phyloP scores from a whole-genome alignment of 2,113 vertebrate genomes.

The Paralichthys olivaceus region DNA sequence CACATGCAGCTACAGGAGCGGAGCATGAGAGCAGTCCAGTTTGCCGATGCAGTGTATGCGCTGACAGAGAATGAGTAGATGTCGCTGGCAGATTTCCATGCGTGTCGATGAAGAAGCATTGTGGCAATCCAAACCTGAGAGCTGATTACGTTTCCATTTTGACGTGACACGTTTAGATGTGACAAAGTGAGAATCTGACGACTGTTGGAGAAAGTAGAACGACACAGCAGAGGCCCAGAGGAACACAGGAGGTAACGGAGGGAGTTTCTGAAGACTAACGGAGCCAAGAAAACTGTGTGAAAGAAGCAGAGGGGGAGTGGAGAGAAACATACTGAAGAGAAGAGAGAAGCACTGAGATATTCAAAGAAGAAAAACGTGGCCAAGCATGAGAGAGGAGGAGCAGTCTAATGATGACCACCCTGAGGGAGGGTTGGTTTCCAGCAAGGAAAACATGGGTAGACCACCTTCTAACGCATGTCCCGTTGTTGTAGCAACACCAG shows the following conservation, averaged over 20 bases:
- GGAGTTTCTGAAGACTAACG: slow-evolving; percentile 25
- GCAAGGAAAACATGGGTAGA: slow-evolving; percentile 81
- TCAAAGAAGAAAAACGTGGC: slow-evolving; percentile 36
- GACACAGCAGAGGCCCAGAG: slow-evolving; percentile 30
- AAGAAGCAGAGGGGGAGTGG: neutral
- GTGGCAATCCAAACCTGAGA: neutral
- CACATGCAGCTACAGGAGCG: slow-evolving; percentile 63
- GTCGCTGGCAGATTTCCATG: slow-evolving; percentile 24
- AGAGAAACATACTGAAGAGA: slow-evolving; percentile 3
- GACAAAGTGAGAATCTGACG: slow-evolving; percentile 2
- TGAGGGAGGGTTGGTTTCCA: slow-evolving; percentile 82
- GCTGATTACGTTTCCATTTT: slow-evolving; percentile 1
- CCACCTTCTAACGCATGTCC: slow-evolving; percentile 79
- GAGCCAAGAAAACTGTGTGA: slow-evolving; percentile 2
- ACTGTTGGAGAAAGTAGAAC: slow-evolving; percentile 16
- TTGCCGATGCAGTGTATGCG: slow-evolving; percentile 25
- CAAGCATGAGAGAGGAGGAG: slow-evolving; percentile 87
- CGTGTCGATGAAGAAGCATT: slow-evolving; percentile 36
- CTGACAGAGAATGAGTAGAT: slow-evolving; percentile 28
- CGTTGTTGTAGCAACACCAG: slow-evolving; percentile 75
- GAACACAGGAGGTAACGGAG: neutral
- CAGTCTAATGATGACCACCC: slow-evolving; percentile 78
- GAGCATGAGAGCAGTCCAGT: slow-evolving; percentile 28
- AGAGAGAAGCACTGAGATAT: slow-evolving; percentile 14
- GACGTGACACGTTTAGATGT: slow-evolving; percentile 21